Evolutionary conservation across 2,113 vertebrate species (phyloP).

Genomic region (Myanophis thanlyinensis): DNA sequence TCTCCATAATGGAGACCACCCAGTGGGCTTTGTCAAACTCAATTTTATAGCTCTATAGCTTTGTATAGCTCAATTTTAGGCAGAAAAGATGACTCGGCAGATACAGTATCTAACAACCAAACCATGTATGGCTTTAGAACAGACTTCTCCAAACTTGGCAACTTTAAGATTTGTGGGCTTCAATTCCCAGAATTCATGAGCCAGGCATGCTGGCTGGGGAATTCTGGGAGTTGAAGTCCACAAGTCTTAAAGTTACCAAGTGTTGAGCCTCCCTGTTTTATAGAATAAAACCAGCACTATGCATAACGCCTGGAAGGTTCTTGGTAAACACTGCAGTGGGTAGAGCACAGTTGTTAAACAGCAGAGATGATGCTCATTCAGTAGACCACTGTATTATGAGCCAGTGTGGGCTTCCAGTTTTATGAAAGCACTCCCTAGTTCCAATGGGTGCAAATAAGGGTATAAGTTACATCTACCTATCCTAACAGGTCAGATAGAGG

Average conservation of each 20-base stretch:
- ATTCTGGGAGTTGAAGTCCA: not conserved
- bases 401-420: not conserved
- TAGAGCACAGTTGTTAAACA: not conserved
- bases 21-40: not conserved
- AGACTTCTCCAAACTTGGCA: not conserved
- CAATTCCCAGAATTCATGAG: not conserved
- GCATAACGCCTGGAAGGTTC: too few species aligned
- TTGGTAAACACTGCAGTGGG: not conserved
- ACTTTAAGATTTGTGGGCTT: not conserved
- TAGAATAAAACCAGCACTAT: not conserved
- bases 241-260: not conserved
- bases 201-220: not conserved
- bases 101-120: not conserved
- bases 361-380: not conserved
- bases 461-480: not conserved
- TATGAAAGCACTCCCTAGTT: not conserved
- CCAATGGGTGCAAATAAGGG: not conserved
- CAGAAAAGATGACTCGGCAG: not conserved
- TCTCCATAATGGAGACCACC: not conserved
- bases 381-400: not conserved
- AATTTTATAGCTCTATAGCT: too few species aligned
- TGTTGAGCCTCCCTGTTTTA: not conserved
- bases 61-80: not conserved
- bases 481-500: not conserved
- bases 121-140: not conserved